Evolutionary conservation across 2,113 vertebrate species (phyloP).

Genomic region (Ploceus nigricollis): DNA sequence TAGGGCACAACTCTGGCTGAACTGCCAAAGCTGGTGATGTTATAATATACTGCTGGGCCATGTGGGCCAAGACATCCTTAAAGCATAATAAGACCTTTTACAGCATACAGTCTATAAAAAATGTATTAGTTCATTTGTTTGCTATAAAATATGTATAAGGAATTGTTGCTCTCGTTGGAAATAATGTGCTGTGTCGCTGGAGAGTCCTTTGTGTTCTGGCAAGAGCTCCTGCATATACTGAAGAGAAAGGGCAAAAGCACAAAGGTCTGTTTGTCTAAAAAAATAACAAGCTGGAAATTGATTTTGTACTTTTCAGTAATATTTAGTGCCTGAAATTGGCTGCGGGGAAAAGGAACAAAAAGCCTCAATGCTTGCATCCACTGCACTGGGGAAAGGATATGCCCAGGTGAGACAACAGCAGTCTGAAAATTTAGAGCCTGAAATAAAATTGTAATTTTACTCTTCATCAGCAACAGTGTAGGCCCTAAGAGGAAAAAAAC

Average conservation of each 20-base stretch:
- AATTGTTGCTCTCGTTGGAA: conserved; percentile 33
- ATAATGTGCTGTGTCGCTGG: not conserved
- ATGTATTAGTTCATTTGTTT: conserved; percentile 69
- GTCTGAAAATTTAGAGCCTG: not conserved
- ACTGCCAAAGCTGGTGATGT: not conserved
- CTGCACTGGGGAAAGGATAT: not conserved
- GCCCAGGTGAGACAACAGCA: not conserved
- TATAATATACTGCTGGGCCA: not conserved
- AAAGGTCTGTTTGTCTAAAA: not conserved
- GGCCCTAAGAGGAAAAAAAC: not conserved
- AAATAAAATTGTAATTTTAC: conserved; percentile 43
- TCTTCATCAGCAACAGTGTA: not conserved
- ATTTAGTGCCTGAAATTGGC: conserved; percentile 16
- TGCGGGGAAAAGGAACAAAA: not conserved
- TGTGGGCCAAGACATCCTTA: not conserved
- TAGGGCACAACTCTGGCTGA: not conserved
- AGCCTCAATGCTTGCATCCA: not conserved
- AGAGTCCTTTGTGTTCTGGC: conserved; percentile 15
- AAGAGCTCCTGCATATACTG: not conserved
- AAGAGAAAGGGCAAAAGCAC: not conserved
- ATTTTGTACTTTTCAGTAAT: conserved; percentile 18
- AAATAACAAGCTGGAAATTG: conserved; percentile 32
- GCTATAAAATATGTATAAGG: conserved; percentile 67
- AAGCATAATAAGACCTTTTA: not conserved
- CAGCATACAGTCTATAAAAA: conserved; percentile 37